A percentile compares a stretch with the other conserved stretches of the same genome.
Evolutionary conservation across 2,888 invertebrate species (phyloP).

Genomic region (Synergus laeviventris): DNA sequence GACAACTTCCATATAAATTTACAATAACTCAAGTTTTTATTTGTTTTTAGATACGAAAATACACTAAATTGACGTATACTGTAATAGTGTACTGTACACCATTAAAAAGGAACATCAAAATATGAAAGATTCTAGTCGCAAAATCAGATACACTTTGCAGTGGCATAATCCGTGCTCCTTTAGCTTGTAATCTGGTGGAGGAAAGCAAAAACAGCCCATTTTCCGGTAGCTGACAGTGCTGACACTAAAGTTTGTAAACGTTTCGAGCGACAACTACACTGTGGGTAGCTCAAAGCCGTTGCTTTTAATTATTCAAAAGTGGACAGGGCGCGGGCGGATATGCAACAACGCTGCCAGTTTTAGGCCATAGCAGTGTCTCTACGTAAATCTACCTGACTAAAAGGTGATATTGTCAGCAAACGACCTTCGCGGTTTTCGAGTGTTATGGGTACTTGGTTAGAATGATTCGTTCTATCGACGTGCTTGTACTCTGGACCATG

Average conservation of each 20-base stretch:
- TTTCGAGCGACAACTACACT: constrained; percentile 18
- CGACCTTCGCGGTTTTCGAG: constrained; percentile 52
- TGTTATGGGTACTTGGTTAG: constrained; percentile 55
- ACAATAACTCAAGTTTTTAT: no score
- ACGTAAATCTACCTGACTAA: constrained; percentile 19
- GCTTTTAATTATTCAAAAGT: constrained; percentile 40
- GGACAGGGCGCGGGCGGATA: constrained; percentile 17
- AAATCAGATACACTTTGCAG: constrained; percentile 1
- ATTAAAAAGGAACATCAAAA: background rate
- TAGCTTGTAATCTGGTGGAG: background rate
- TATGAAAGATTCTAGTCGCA: background rate
- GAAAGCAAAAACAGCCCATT: constrained; percentile 25
- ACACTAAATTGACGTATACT: no score
- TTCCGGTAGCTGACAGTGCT: background rate
- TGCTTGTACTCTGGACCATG: constrained; percentile 1
- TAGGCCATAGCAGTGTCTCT: constrained; percentile 9
- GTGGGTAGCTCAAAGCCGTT: constrained; percentile 27
- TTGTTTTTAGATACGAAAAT: no score
- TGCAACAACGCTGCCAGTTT: constrained; percentile 20
- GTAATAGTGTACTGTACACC: background rate
- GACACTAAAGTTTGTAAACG: constrained; percentile 36
- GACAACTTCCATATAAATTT: no score
- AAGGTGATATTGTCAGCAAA: constrained; percentile 34
- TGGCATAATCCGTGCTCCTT: background rate
- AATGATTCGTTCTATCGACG: constrained; percentile 56